Evolutionary conservation across 2,888 invertebrate species (phyloP).

Genomic region (Charanyca ferruginea): DNA sequence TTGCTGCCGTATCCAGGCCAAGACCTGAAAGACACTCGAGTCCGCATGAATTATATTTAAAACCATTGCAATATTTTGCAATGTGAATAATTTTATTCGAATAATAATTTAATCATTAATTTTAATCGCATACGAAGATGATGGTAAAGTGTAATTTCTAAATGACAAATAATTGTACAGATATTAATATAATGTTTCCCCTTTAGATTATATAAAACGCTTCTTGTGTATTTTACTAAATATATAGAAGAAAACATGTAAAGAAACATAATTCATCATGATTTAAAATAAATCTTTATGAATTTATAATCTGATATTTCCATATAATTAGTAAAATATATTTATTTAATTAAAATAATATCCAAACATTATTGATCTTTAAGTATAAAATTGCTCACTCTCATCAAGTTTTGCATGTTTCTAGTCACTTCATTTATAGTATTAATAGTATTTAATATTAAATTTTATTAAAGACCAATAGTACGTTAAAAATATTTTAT

Average conservation of each 20-base stretch:
- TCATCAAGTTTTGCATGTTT: constrained; percentile 81
- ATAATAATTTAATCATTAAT: constrained; percentile 59
- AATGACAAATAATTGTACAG: constrained; percentile 87
- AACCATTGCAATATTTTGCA: constrained; percentile 56
- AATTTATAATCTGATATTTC: not conserved
- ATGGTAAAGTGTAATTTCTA: constrained; percentile 88
- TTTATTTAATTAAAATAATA: constrained; percentile 39
- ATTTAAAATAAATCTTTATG: not conserved
- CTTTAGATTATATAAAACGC: constrained; percentile 65
- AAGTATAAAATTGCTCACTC: constrained; percentile 83
- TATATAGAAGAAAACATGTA: constrained; percentile 22
- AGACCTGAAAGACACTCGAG: constrained; percentile 26
- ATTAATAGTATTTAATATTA: constrained; percentile 72
- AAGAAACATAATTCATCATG: not conserved
- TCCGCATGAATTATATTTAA: constrained; percentile 40
- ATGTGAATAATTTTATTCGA: constrained; percentile 52
- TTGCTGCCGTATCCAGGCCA: constrained; percentile 16
- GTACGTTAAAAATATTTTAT: constrained; percentile 85
- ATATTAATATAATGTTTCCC: constrained; percentile 70
- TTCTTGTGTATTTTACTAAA: constrained; percentile 63
- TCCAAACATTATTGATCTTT: constrained; percentile 58
- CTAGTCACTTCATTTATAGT: constrained; percentile 79
- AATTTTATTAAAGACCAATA: constrained; percentile 89
- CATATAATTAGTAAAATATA: constrained; percentile 51
- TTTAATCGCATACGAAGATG: constrained; percentile 64